Evolutionary conservation across 2,113 vertebrate species (phyloP).

Genomic region (Gopherus evgoodei): DNA sequence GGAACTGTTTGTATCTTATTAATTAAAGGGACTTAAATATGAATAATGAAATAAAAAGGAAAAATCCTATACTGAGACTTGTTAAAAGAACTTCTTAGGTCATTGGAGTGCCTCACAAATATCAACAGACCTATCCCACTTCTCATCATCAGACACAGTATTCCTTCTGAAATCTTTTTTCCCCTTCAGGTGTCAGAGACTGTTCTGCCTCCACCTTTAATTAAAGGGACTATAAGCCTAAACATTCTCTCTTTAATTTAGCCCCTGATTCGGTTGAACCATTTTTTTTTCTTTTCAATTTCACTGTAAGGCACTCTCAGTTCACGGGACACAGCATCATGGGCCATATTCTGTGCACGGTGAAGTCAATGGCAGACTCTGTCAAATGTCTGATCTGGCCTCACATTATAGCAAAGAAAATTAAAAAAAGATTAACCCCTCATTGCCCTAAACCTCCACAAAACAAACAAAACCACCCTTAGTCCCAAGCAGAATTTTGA

Average conservation of each 20-base stretch:
- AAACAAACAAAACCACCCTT: accelerated
- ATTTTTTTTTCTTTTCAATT: not conserved
- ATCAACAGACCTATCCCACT: not conserved
- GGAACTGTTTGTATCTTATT: not conserved
- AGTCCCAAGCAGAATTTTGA: not conserved
- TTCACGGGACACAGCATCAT: not conserved
- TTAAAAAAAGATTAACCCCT: not conserved
- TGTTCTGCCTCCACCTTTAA: not conserved
- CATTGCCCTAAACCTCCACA: not conserved
- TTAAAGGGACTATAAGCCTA: not conserved
- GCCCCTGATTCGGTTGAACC: not conserved
- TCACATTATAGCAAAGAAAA: not conserved
- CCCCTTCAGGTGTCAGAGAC: not conserved
- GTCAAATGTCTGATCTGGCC: not conserved
- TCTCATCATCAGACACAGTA: not conserved
- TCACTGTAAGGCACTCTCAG: not conserved
- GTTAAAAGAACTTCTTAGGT: not conserved
- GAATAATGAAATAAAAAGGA: not conserved
- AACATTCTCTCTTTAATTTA: not conserved
- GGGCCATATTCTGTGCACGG: not conserved
- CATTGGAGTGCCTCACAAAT: not conserved
- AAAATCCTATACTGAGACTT: not conserved
- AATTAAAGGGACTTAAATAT: not conserved
- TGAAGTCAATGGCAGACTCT: not conserved
- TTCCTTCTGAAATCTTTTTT: not conserved